A percentile compares a stretch with the other conserved stretches of the same genome.
Conservation (phyloP, 1,140 invertebrate genomes). For the Monomorium pharaonis region DNA sequence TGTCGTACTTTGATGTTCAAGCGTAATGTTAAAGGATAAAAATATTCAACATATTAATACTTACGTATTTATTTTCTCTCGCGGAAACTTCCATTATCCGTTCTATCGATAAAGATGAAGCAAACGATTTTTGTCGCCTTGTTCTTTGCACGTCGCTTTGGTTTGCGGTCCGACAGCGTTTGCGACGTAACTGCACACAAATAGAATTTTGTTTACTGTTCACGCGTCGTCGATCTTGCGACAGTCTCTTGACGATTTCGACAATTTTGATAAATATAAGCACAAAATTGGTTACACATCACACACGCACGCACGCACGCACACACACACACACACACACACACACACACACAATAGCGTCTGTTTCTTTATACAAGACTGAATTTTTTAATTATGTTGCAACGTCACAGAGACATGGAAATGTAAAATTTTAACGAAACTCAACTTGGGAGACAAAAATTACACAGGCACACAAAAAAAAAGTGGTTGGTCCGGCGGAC, state of each 20-base stretch:
- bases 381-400: not conserved
- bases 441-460: too few species aligned
- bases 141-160: not conserved
- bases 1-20: not conserved
- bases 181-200: conserved; percentile 35
- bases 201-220: conserved; percentile 56
- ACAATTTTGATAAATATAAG: not conserved
- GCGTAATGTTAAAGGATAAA: not conserved
- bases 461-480: too few species aligned
- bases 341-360: not conserved
- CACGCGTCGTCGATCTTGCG: conserved; percentile 27
- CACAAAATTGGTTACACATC: not conserved
- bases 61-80: not conserved
- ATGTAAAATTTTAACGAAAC: not conserved
- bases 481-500: too few species aligned
- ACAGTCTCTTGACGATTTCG: not conserved
- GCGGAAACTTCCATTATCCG: not conserved
- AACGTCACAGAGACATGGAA: not conserved
- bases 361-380: not conserved
- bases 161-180: not conserved
- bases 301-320: too few species aligned
- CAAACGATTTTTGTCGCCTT: conserved; percentile 5
- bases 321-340: too few species aligned
- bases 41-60: not conserved
- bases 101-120: not conserved